phyloP scores from a whole-genome alignment of 2,888 invertebrate species.

The Chironomus riparius region DNA sequence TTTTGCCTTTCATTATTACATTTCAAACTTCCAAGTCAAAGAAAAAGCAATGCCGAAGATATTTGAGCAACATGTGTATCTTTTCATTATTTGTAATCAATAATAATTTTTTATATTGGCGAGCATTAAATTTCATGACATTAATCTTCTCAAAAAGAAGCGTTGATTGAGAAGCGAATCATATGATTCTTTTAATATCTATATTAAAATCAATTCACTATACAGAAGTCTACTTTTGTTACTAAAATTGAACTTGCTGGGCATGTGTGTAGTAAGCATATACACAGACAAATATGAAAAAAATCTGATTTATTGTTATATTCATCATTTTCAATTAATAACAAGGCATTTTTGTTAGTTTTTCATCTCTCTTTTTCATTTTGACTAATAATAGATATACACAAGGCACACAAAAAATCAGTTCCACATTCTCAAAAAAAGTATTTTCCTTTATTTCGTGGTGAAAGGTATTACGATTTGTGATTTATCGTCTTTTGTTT shows the following conservation, averaged over 20 bases:
- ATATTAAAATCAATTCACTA: not conserved
- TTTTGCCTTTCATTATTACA: too few species aligned
- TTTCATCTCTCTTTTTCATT: not conserved
- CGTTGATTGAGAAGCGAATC: not conserved
- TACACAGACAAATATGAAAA: not conserved
- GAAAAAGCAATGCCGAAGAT: too few species aligned
- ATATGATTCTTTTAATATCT: constrained; percentile 5
- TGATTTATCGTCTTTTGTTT: too few species aligned
- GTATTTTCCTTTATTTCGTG: too few species aligned
- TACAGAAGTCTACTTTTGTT: not conserved
- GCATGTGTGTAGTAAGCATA: not conserved
- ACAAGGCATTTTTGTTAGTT: not conserved
- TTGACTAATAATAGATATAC: not conserved
- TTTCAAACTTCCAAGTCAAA: too few species aligned
- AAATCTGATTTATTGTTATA: constrained; percentile 23
- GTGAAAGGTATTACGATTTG: too few species aligned
- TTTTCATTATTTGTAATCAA: not conserved
- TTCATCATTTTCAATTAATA: constrained; percentile 26
- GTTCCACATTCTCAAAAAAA: too few species aligned
- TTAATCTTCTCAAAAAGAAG: not conserved
- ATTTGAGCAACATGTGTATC: too few species aligned
- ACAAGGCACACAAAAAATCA: not conserved
- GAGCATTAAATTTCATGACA: constrained; percentile 10
- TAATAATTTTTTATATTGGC: not conserved
- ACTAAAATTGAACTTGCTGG: not conserved